Percentiles rank a stretch among this genome's conserved stretches.
These are phyloP conservation scores for Pseudanteris insignis DNA, from an alignment of 2,888 invertebrate species.

Conservation along the genomic window DNA sequence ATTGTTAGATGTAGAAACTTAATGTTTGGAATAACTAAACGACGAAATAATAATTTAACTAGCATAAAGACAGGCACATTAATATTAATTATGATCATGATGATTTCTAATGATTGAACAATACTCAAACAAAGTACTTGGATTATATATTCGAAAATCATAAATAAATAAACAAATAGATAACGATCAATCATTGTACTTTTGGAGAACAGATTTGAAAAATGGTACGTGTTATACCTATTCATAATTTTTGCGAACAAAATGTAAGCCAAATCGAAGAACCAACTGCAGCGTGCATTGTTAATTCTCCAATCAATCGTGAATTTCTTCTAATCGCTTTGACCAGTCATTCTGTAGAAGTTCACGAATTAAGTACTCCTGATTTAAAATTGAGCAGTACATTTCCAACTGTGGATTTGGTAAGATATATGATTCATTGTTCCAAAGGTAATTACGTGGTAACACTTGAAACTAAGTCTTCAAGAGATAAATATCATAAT, in stretches of 20 bases:
- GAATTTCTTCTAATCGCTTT: constrained; percentile 72
- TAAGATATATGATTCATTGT: constrained; percentile 75
- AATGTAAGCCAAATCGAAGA: constrained; percentile 74
- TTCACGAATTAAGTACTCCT: constrained; percentile 68
- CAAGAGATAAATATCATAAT: constrained; percentile 53
- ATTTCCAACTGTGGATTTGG: constrained; percentile 79
- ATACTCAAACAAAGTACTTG: no score
- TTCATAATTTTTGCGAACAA: constrained; percentile 76
- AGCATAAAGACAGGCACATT: no score
- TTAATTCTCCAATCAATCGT: constrained; percentile 61
- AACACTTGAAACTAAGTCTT: constrained; percentile 72
- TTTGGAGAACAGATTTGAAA: no score
- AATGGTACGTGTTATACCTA: constrained; percentile 77
- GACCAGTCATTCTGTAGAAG: constrained; percentile 72
- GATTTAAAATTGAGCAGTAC: constrained; percentile 69
- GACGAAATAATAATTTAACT: no score
- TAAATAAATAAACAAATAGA: neutral
- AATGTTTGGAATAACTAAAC: no score
- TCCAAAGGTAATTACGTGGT: constrained; percentile 76
- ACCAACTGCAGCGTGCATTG: constrained; percentile 73
- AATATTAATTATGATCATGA: no score
- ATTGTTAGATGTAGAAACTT: no score
- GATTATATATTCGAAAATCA: neutral
- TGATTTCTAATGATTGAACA: no score
- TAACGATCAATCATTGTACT: neutral